phyloP scores from a whole-genome alignment of 2,797 vertebrate species.

The Pterois miles region DNA sequence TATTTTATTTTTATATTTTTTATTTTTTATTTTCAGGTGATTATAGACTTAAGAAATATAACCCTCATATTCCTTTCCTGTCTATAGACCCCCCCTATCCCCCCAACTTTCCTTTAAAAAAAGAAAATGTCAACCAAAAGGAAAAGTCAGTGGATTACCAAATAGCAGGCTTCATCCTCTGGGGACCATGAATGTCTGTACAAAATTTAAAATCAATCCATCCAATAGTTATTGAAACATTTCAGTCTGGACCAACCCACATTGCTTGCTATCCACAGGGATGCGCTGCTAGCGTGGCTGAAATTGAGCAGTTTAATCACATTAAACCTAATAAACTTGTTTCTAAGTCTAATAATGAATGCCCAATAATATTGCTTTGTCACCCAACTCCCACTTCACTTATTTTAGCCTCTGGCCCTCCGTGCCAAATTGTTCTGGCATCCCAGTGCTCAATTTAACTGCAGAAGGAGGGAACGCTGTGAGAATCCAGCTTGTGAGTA shows the following conservation, averaged over 20 bases:
- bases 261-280: not conserved
- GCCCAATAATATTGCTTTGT: slow-evolving; percentile 8
- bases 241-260: not conserved
- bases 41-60: too few species aligned
- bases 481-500: slow-evolving; percentile 53
- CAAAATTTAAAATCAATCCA: not conserved
- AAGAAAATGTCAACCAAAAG: not conserved
- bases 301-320: slow-evolving; percentile 32
- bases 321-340: slow-evolving; percentile 26
- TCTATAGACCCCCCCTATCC: too few species aligned
- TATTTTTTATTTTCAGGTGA: too few species aligned
- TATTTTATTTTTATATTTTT: too few species aligned
- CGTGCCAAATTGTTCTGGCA: slow-evolving; percentile 42
- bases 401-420: slow-evolving; percentile 29
- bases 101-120: not conserved
- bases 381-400: slow-evolving; percentile 23
- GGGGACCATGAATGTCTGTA: not conserved
- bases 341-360: slow-evolving; percentile 21
- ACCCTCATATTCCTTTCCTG: fast-evolving
- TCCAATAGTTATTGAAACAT: not conserved
- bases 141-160: too few species aligned
- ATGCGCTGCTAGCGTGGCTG: not conserved
- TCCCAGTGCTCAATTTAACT: slow-evolving; percentile 39
- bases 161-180: not conserved
- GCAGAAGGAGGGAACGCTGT: slow-evolving; percentile 23